Conservation (phyloP, 2,888 invertebrate genomes). For the Torymus texanus region DNA sequence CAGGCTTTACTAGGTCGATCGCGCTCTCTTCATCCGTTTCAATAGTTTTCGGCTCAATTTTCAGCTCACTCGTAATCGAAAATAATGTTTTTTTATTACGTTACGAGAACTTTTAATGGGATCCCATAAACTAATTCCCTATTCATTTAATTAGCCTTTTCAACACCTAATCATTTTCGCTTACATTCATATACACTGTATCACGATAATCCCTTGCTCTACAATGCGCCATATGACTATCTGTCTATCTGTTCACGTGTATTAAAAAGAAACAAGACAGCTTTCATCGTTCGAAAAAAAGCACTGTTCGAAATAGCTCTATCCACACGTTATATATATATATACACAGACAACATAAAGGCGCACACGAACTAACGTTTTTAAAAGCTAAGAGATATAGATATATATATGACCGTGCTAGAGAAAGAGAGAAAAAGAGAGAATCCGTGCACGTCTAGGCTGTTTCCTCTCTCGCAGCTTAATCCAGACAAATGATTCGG, state of each 20-base stretch:
- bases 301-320: background rate
- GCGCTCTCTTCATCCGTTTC: too few species aligned
- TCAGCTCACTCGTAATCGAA: too few species aligned
- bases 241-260: background rate
- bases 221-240: background rate
- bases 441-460: conserved; percentile 22
- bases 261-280: background rate
- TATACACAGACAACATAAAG: background rate
- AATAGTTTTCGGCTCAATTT: too few species aligned
- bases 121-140: too few species aligned
- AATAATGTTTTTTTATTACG: too few species aligned
- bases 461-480: conserved; percentile 54
- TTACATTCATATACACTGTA: too few species aligned
- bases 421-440: conserved; percentile 15
- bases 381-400: conserved; percentile 21
- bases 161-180: too few species aligned
- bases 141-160: too few species aligned
- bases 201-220: too few species aligned
- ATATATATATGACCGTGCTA: conserved; percentile 21
- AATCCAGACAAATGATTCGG: conserved; percentile 69
- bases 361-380: background rate
- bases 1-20: too few species aligned
- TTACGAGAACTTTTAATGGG: too few species aligned
- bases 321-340: background rate
- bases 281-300: background rate